Percentiles rank a stretch among this genome's conserved stretches.
These are phyloP conservation scores for Brachirus orientalis DNA, from an alignment of 2,113 vertebrate species.

Conservation along the genomic window DNA sequence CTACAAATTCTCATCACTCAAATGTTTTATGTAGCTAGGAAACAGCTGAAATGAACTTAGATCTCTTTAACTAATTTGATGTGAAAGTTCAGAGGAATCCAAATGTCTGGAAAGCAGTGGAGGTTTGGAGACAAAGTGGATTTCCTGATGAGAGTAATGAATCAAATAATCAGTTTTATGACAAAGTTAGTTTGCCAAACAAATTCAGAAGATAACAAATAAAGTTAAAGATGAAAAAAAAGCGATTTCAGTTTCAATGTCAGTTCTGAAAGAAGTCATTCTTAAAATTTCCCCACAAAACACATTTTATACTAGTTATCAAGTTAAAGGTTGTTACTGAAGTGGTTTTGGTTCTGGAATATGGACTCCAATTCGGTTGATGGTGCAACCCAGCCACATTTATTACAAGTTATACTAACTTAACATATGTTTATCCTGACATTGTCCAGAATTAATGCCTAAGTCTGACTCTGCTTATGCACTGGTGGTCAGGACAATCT, in stretches of 20 bases:
- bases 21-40: background rate
- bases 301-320: no score
- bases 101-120: background rate
- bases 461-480: background rate
- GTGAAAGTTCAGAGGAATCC: background rate
- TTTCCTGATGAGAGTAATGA: no score
- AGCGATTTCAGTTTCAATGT: no score
- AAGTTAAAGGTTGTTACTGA: no score
- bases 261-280: no score
- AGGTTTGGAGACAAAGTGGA: background rate
- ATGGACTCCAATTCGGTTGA: background rate
- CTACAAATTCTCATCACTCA: background rate
- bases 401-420: slow-evolving; percentile 15
- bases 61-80: background rate
- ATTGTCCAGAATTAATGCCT: background rate
- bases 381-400: slow-evolving; percentile 48
- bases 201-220: no score
- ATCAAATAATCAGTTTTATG: background rate
- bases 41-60: background rate
- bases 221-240: no score
- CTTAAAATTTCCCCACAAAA: no score
- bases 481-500: slow-evolving; percentile 5
- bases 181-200: no score
- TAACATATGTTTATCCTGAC: background rate
- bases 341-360: background rate